Conservation (phyloP, 1,140 invertebrate genomes). For the Cotesia glomerata region DNA sequence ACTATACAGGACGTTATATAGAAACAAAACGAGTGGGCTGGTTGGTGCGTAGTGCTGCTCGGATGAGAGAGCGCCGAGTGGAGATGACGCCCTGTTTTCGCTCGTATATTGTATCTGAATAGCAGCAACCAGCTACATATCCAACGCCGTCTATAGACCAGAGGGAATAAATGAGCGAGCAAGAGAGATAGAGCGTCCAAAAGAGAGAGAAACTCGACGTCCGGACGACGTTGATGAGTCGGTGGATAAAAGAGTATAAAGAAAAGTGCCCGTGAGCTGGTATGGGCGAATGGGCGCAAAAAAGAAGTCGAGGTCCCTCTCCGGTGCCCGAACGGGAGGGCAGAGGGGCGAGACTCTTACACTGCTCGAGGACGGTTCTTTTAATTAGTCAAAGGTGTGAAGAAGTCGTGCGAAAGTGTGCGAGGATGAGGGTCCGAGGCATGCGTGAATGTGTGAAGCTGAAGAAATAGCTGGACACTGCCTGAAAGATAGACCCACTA, state of each 20-base stretch:
- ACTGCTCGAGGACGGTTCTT: constrained; percentile 43
- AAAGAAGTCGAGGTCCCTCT: constrained; percentile 21
- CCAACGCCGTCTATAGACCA: not conserved
- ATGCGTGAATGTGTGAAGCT: constrained; percentile 36
- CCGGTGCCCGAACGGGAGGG: too few species aligned
- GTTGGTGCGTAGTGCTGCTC: not conserved
- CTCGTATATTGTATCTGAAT: not conserved
- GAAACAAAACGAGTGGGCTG: constrained; percentile 2
- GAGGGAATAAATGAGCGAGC: not conserved
- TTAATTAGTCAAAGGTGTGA: constrained; percentile 58
- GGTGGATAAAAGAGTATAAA: constrained; percentile 26
- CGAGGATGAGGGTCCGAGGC: constrained; percentile 19
- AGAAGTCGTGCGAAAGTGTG: constrained; percentile 50
- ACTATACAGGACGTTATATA: not conserved
- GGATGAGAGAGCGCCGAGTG: too few species aligned
- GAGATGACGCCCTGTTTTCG: constrained; percentile 16
- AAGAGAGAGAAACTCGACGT: not conserved
- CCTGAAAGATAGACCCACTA: not conserved
- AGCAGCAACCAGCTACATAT: not conserved
- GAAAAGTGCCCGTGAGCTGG: constrained; percentile 11
- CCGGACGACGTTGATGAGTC: constrained; percentile 15
- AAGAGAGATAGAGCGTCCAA: not conserved
- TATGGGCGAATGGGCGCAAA: constrained; percentile 16
- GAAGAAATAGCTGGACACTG: constrained; percentile 4
- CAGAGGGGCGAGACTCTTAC: not conserved